Percentiles rank a stretch among this genome's conserved stretches.
Evolutionary conservation across 2,888 invertebrate genomes (phyloP).

Genomic region (Saturnia pavonia): DNA sequence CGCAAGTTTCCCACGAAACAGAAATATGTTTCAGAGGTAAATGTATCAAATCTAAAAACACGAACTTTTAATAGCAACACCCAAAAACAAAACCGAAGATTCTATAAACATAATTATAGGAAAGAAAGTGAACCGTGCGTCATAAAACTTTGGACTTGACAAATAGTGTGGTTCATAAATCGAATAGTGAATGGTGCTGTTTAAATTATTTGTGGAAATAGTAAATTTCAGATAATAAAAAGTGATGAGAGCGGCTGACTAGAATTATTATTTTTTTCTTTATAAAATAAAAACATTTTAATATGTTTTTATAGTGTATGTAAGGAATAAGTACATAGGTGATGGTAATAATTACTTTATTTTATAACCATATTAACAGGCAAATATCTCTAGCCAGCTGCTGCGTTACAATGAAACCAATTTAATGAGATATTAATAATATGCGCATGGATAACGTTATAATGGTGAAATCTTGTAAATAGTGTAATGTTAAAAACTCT

Average conservation of each 20-base stretch:
- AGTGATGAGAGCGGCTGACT: not conserved
- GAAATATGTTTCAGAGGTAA: constrained; percentile 94
- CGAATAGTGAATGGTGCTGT: constrained; percentile 3
- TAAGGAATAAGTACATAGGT: not conserved
- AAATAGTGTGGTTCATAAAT: not conserved
- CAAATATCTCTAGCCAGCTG: constrained; percentile 6
- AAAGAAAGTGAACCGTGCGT: not conserved
- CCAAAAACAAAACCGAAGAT: not conserved
- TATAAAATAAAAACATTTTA: not conserved
- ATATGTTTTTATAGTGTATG: not conserved
- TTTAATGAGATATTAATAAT: constrained; percentile 26
- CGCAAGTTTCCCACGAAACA: constrained; percentile 92
- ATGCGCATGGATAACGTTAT: constrained; percentile 34
- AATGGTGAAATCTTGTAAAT: constrained; percentile 77
- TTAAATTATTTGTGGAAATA: not conserved
- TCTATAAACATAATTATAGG: not conserved
- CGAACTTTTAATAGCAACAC: constrained; percentile 49
- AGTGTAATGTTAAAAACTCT: constrained; percentile 52
- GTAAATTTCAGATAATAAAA: not conserved
- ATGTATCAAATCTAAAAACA: constrained; percentile 86
- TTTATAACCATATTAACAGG: not conserved
- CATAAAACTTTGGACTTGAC: not conserved
- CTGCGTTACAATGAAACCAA: not conserved
- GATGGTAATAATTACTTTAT: not conserved
- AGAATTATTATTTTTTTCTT: not conserved